A percentile compares a stretch with the other conserved stretches of the same genome.
Evolutionary conservation across 2,888 invertebrate species (phyloP).

Genomic region (Scaeva pyrastri): DNA sequence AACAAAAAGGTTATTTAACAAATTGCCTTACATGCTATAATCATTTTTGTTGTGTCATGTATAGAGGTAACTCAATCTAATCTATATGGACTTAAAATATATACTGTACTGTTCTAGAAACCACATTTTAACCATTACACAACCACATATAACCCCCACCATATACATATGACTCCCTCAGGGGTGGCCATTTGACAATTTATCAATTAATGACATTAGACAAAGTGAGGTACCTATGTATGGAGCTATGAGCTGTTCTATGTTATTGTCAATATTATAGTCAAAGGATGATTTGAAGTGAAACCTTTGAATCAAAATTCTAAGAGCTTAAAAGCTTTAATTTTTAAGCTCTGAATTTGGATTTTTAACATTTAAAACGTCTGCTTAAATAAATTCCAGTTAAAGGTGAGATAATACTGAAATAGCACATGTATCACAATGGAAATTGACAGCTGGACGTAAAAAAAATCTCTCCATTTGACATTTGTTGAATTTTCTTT

Average conservation of each 20-base stretch:
- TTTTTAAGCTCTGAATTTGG: too few relatives aligned
- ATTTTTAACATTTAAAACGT: too few relatives aligned
- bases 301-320: too few relatives aligned
- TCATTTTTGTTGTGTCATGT: conserved; percentile 50
- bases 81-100: background rate
- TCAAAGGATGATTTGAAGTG: background rate
- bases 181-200: conserved; percentile 64
- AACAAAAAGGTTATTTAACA: conserved; percentile 66
- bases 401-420: too few relatives aligned
- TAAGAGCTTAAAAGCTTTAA: too few relatives aligned
- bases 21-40: conserved; percentile 65
- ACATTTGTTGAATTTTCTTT: too few relatives aligned
- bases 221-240: conserved; percentile 40
- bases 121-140: conserved; percentile 10
- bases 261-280: background rate
- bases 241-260: too few relatives aligned
- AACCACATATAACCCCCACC: background rate
- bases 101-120: conserved; percentile 7
- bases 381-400: too few relatives aligned
- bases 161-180: background rate
- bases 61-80: background rate
- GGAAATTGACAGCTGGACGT: too few relatives aligned
- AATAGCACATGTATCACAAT: too few relatives aligned
- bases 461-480: too few relatives aligned
- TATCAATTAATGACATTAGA: conserved; percentile 70